These are phyloP conservation scores for Limnephilus lunatus DNA, from an alignment of 2,888 invertebrate species.

Conservation along the genomic window DNA sequence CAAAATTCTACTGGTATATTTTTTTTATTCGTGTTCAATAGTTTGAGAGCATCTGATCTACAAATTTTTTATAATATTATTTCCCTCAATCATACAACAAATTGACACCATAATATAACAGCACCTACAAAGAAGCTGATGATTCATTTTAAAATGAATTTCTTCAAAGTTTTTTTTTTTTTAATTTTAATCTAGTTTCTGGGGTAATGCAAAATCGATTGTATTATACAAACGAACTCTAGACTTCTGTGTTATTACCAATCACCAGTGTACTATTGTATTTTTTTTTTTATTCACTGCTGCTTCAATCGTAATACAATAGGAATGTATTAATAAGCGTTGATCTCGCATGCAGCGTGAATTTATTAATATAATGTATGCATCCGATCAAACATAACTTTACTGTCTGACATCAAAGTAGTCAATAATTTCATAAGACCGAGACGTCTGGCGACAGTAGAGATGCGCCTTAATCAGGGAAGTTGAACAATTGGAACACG, in stretches of 20 bases:
- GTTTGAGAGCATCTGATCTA: background rate
- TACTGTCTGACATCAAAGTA: constrained; percentile 53
- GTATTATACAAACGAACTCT: too few species aligned
- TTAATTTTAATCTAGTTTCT: too few species aligned
- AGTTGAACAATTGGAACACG: background rate
- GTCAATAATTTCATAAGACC: constrained; percentile 38
- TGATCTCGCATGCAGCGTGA: background rate
- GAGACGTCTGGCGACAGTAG: constrained; percentile 23
- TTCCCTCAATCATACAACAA: too few species aligned
- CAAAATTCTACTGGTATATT: too few species aligned
- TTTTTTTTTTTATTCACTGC: background rate
- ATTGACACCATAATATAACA: too few species aligned
- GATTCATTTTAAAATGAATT: background rate
- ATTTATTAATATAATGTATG: background rate
- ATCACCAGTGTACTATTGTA: too few species aligned
- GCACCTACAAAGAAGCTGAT: background rate
- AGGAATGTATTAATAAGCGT: background rate
- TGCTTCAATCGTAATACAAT: background rate
- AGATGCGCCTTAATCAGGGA: background rate
- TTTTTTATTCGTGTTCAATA: background rate
- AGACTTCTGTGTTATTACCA: too few species aligned
- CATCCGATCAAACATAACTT: constrained; percentile 21
- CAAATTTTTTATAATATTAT: background rate
- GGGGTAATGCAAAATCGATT: too few species aligned
- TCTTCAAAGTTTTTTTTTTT: too few species aligned